These are phyloP conservation scores for Galaxias olidus DNA, from an alignment of 2,797 vertebrate species.

Conservation along the genomic window DNA sequence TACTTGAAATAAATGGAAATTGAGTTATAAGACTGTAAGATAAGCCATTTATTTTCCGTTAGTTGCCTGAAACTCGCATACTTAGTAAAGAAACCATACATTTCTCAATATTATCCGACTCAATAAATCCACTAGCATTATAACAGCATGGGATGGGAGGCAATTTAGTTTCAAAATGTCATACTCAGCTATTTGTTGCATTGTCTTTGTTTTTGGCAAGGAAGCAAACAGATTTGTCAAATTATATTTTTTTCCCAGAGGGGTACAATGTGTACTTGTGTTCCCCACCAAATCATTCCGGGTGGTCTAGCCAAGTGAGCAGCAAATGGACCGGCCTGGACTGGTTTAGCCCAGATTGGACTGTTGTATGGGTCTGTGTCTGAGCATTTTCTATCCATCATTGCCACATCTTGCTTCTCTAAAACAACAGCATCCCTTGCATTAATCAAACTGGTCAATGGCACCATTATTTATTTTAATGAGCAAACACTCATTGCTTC, in stretches of 20 bases:
- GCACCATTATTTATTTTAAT: constrained; percentile 60
- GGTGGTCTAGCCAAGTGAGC: constrained; percentile 63
- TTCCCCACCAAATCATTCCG: constrained; percentile 42
- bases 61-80: too few relatives aligned
- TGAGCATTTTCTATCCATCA: constrained; percentile 28
- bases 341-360: constrained; percentile 53
- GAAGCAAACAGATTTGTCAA: constrained; percentile 38
- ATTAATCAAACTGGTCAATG: constrained; percentile 52
- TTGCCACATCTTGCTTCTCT: constrained; percentile 34
- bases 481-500: constrained; percentile 66
- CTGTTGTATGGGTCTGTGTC: constrained; percentile 50
- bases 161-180: constrained; percentile 15
- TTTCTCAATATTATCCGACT: not conserved
- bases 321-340: constrained; percentile 49
- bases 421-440: constrained; percentile 39
- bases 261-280: constrained; percentile 66
- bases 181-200: constrained; percentile 35
- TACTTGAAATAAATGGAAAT: too few relatives aligned
- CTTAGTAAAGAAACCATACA: not conserved
- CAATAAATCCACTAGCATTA: constrained; percentile 1
- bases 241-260: constrained; percentile 39
- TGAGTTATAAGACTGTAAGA: too few relatives aligned
- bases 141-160: constrained; percentile 14
- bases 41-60: too few relatives aligned
- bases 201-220: constrained; percentile 40